Conservation (phyloP, 2,113 vertebrate species). For the Hylia prasina region DNA sequence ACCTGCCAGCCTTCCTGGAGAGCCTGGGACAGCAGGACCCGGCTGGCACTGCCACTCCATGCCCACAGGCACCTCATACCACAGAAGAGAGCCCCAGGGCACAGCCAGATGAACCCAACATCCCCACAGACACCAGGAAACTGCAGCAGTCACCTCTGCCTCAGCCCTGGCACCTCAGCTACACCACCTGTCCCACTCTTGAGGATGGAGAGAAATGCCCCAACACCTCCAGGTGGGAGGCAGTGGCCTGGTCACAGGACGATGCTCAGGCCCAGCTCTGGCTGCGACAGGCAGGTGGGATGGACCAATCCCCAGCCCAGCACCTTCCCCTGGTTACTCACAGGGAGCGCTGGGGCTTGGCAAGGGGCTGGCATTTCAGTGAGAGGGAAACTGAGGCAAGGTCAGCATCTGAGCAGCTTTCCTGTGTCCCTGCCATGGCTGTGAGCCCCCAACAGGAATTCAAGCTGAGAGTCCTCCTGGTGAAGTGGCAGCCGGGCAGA, state of each 20-base stretch:
- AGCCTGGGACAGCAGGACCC: background rate
- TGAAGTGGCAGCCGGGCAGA: background rate
- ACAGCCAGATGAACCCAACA: background rate
- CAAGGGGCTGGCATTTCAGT: background rate
- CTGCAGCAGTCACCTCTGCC: background rate
- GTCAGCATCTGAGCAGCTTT: background rate
- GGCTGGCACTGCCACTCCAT: background rate
- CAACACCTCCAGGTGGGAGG: background rate
- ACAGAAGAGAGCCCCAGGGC: background rate
- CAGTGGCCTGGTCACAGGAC: background rate
- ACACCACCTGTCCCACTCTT: background rate
- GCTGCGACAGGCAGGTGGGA: background rate
- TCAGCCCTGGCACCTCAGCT: background rate
- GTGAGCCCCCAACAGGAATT: background rate
- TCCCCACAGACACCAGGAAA: background rate
- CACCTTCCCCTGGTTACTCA: background rate
- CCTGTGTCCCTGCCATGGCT: fast-evolving
- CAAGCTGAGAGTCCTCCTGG: fast-evolving
- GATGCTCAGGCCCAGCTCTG: background rate
- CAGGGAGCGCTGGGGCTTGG: fast-evolving
- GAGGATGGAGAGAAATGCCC: background rate
- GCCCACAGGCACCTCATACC: background rate
- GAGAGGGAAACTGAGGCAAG: background rate
- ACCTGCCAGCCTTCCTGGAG: background rate
- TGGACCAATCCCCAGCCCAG: background rate